Base-by-base conservation (phyloP, 2,113 vertebrate genomes). In the Tretioscincus oriximinensis region DNA sequence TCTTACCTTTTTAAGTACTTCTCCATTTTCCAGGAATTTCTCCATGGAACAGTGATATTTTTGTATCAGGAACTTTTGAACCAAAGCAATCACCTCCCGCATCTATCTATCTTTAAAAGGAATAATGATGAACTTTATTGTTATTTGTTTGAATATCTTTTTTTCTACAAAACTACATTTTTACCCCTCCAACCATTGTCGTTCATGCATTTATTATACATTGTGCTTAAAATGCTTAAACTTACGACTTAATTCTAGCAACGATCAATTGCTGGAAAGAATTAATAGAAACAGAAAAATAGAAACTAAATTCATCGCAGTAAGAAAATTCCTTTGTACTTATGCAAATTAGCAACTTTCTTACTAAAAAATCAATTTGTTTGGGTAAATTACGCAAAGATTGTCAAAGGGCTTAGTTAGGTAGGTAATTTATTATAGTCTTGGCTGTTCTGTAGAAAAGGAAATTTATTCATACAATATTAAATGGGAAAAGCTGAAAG, bases 351-450 rank as follows among this genome's bases (percentile, higher is more conserved):
- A 95, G 92, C 84, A 92, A 92, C 86, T 95, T 94, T 94, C 90
- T 90, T 87, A 65, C 89, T 93, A n/a, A 94, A 95, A 54, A 95
- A 95, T 95, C 94, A 95, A 94, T 96, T 95, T 95, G 92, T 94
- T 94, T 95, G 90, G 91, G 93, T 91, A 95, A 94, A 94, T 95
- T 94, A 96, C 92, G 91, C 93, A 95, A 94, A 95, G 95, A 95
- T 89, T 89, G 93, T 95, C 94, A 85, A 91, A 95, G 90, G 94
- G 86, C 85, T n/a, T n/a, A n/a, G n/a, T 91, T 93, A 93, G 91
- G 93, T 94, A 91, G 90, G 88, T 94, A 93, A 95, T 95, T 95
- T 93, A 94, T 95, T 94, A 92, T 90, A 93, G 86, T 93, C 90
- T 90, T 85, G 82, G 87, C 77, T 94, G 81, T 92, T 95, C 89